Evolutionary conservation across 2,113 vertebrate species (phyloP).

Genomic region (Pteropus alecto): DNA sequence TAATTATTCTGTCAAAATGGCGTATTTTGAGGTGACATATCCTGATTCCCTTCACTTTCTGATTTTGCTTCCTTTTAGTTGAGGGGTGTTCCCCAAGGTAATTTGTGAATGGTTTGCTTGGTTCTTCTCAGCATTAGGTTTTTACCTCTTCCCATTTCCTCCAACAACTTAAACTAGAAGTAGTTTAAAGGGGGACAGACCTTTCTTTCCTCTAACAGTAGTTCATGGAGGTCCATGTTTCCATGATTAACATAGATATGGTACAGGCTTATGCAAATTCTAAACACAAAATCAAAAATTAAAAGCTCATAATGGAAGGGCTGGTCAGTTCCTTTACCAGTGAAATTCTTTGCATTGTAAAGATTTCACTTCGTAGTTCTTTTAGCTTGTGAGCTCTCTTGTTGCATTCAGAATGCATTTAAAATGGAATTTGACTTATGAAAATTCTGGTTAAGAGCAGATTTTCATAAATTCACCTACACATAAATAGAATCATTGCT

Average conservation of each 20-base stretch:
- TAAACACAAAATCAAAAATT: background rate
- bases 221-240: background rate
- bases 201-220: background rate
- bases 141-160: background rate
- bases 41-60: background rate
- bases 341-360: background rate
- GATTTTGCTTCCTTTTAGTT: background rate
- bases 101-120: background rate
- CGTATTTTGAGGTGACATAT: background rate
- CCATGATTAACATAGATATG: background rate
- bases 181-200: background rate
- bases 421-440: background rate
- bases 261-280: background rate
- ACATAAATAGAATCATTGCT: background rate
- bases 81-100: background rate
- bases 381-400: background rate
- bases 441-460: slow-evolving; percentile 4
- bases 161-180: background rate
- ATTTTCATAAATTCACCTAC: background rate
- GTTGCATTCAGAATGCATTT: background rate
- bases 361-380: background rate
- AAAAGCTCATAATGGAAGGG: background rate
- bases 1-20: background rate
- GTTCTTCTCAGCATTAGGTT: background rate
- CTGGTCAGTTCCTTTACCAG: background rate